Evolutionary conservation across 2,888 invertebrate genomes (phyloP), one percentile per base, ranked within the genome.

Genomic region (Sericinus montela): DNA sequence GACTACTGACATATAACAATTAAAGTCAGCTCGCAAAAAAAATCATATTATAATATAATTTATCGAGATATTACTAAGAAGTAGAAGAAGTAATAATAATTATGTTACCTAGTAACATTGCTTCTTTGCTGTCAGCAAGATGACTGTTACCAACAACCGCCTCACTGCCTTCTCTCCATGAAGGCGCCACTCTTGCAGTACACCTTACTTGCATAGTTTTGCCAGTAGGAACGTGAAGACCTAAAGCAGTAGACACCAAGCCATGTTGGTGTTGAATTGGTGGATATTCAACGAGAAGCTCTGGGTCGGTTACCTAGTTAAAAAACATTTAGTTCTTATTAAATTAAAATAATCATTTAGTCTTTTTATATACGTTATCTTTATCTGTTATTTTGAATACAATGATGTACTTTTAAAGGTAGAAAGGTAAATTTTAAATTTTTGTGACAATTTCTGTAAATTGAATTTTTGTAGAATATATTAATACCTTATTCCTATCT

Each of bases 141-240:
- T 83, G 84, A 53, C 75, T 81, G 61, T 82, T 85, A 4, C 85
- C 87, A 0, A 87, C 80, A 0, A 88, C 87, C 1, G 87, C 87
- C 43, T 88, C 87, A 55, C 88, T 86, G 53, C 86, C 87, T 63
- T 88, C 87, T 39, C 85, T 61, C 87, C 87, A 87, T 0, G 85
- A 79, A 0, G 87, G 86, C 0, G 87, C 84, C 0, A 88, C 88
- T 1, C 85, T 63, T 0, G 88, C 87, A 0, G 81, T 82, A 51
- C 88, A 88, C 0, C 80, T 72, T 40, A 87, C 88, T 53, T 87
- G 82, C 85, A 87, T 83, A 0, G 85, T 86, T 23, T 69, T 62
- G 0, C 86, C 83, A 1, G 77, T 66, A 1, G 86, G 87, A 45
- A 88, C 84, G 0, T 79, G 76, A 4, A 88, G 70, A 0, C 88